Percentiles rank a stretch among this genome's conserved stretches.
phyloP scores from a whole-genome alignment of 2,888 invertebrate genomes.

The Eilema griseolum region DNA sequence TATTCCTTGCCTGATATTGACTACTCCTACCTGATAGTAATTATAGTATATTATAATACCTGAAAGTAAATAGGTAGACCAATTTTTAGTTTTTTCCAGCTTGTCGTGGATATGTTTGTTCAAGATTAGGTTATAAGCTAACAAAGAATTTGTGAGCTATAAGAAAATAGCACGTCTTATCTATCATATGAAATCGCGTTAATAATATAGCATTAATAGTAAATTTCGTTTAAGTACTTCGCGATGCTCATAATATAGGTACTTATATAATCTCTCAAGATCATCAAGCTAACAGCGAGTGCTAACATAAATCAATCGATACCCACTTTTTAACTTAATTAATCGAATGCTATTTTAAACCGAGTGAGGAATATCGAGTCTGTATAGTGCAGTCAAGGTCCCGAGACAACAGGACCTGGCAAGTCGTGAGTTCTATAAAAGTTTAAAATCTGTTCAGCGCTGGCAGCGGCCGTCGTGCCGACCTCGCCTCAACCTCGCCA shows the following conservation, averaged over 20 bases:
- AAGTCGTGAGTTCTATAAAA: conserved; percentile 55
- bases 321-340: conserved; percentile 36
- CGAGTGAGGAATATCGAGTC: conserved; percentile 48
- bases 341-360: conserved; percentile 34
- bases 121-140: not conserved
- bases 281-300: conserved; percentile 17
- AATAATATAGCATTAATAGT: not conserved
- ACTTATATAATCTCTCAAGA: not conserved
- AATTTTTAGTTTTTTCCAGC: not conserved
- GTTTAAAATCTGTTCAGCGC: conserved; percentile 56
- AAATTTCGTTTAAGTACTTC: conserved; percentile 1
- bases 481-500: conserved; percentile 78
- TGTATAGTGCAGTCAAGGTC: conserved; percentile 53
- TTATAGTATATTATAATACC: too few relatives aligned
- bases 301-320: conserved; percentile 30
- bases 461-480: conserved; percentile 69
- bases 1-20: not conserved
- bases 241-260: not conserved
- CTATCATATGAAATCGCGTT: not conserved
- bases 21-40: not conserved
- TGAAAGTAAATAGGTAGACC: too few relatives aligned
- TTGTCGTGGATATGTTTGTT: not conserved
- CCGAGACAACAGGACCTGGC: conserved; percentile 49
- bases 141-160: not conserved
- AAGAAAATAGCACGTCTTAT: not conserved